phyloP scores from a whole-genome alignment of 2,113 vertebrate genomes.

The Pongo pygmaeus region DNA sequence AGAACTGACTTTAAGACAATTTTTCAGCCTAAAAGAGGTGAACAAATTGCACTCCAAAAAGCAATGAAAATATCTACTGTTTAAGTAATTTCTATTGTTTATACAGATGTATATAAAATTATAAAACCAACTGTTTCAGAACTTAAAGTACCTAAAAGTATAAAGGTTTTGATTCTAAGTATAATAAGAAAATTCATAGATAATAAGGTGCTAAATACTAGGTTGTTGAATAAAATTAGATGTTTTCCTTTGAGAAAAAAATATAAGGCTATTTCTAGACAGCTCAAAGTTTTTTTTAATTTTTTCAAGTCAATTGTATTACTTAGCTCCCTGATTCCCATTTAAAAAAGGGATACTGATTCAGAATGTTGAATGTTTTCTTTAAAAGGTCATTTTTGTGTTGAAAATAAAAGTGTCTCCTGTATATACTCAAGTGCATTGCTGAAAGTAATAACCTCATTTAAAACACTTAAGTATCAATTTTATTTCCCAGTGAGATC shows the following conservation, averaged over 20 bases:
- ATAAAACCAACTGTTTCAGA: not conserved
- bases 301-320: slow-evolving; percentile 8
- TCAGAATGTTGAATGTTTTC: slow-evolving; percentile 54
- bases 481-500: slow-evolving; percentile 45
- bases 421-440: not conserved
- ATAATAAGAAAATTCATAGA: not conserved
- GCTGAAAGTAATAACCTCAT: slow-evolving; percentile 35
- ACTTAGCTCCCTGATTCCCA: slow-evolving; percentile 31
- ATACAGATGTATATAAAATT: not conserved
- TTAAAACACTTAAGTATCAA: slow-evolving; percentile 29
- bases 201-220: not conserved
- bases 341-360: slow-evolving; percentile 33
- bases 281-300: not conserved
- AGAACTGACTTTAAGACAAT: not conserved
- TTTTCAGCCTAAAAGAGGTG: not conserved
- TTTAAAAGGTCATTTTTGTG: slow-evolving; percentile 61
- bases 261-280: not conserved
- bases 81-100: not conserved
- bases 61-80: not conserved
- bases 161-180: not conserved
- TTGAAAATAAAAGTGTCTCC: slow-evolving; percentile 41
- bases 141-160: not conserved
- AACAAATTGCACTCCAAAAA: not conserved
- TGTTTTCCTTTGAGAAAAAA: not conserved
- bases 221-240: not conserved